phyloP scores from a whole-genome alignment of 2,888 invertebrate species.

The Tenthredo distinguenda region DNA sequence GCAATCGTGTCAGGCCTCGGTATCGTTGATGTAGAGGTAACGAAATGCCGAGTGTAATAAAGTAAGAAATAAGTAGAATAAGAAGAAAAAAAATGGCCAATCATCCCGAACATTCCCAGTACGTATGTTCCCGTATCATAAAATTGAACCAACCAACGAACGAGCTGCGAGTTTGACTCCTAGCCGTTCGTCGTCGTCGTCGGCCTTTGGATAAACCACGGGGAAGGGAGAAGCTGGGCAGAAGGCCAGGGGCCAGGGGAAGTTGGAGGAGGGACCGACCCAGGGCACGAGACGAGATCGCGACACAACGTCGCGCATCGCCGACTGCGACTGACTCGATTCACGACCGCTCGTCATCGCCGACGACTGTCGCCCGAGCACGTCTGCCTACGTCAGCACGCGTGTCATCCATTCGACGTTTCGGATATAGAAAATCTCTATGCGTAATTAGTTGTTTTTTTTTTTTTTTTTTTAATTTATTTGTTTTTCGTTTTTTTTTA shows the following conservation, averaged over 20 bases:
- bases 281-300: constrained; percentile 62
- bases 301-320: constrained; percentile 77
- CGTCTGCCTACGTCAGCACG: constrained; percentile 55
- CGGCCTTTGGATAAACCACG: constrained; percentile 50
- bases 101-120: constrained; percentile 27
- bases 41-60: not conserved
- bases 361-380: constrained; percentile 44
- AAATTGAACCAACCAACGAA: constrained; percentile 44
- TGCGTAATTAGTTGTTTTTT: not conserved
- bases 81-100: constrained; percentile 41
- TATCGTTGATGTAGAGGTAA: constrained; percentile 5
- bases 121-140: not conserved
- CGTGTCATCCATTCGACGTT: constrained; percentile 42
- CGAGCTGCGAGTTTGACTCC: constrained; percentile 7
- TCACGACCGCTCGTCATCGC: constrained; percentile 28
- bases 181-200: constrained; percentile 16
- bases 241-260: constrained; percentile 52
- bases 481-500: not conserved
- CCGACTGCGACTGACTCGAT: constrained; percentile 74
- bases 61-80: not conserved
- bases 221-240: constrained; percentile 53
- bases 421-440: constrained; percentile 11
- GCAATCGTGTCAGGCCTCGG: not conserved
- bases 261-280: constrained; percentile 44
- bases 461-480: not conserved